A percentile compares a stretch with the other conserved stretches of the same genome.
phyloP scores from a whole-genome alignment of 35 echinoderm and acorn worm genomes.

The Lytechinus pictus region DNA sequence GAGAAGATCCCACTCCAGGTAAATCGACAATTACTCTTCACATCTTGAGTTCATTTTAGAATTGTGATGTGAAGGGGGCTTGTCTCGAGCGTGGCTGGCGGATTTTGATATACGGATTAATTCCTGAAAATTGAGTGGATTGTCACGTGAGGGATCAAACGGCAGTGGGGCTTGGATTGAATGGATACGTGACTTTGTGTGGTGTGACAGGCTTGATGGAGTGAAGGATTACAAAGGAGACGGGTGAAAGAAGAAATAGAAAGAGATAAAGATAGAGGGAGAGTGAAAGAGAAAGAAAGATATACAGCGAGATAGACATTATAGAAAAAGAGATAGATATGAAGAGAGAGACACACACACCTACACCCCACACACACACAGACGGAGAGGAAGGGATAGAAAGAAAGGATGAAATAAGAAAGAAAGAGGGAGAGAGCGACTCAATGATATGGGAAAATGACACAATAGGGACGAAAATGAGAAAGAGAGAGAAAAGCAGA shows the following conservation, averaged over 20 bases:
- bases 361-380: not conserved
- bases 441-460: too few species aligned
- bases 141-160: conserved; percentile 49
- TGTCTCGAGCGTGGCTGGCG: not conserved
- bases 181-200: not conserved
- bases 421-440: too few species aligned
- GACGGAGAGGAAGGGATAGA: too few species aligned
- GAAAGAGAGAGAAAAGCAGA: too few species aligned
- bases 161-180: conserved; percentile 24
- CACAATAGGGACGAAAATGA: too few species aligned
- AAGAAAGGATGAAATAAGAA: too few species aligned
- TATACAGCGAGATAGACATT: not conserved
- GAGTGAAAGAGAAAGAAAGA: not conserved
- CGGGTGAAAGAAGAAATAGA: not conserved
- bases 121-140: conserved; percentile 56
- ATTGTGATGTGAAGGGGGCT: not conserved
- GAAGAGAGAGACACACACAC: not conserved
- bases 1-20: too few species aligned
- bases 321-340: not conserved
- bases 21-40: not conserved
- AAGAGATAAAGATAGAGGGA: not conserved
- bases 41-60: not conserved
- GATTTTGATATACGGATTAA: conserved; percentile 55
- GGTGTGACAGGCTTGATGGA: conserved; percentile 3
- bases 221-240: conserved; percentile 1